Conservation (phyloP, 1,140 invertebrate genomes). For the roundworm (Caenorhabditis elegans) region WBcel235 BX284606.5:8052001-8052500, state of each 20-base stretch:
- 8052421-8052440: conserved; percentile 81
- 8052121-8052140: conserved; percentile 27
- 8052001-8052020: conserved; percentile 69
- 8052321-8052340: background rate
- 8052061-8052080: conserved; percentile 36
- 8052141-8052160: background rate
- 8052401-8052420: conserved; percentile 76
- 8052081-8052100: background rate
- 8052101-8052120: background rate
- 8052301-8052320: background rate
- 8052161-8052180: conserved; percentile 1
- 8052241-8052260: conserved; percentile 28
- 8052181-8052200: background rate
- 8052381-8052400: conserved; percentile 84
- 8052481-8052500: background rate
- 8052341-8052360: too few species aligned
- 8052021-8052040: conserved; percentile 68
- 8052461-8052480: conserved; percentile 68
- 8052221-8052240: conserved; percentile 14
- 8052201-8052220: too few species aligned
- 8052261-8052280: conserved; percentile 3
- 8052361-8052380: conserved; percentile 81
- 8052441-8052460: conserved; percentile 75
- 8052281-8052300: background rate
- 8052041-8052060: conserved; percentile 61